These are phyloP conservation scores for Calidris pugnax DNA, from an alignment of 2,113 vertebrate genomes.

Conservation along the genomic window DNA sequence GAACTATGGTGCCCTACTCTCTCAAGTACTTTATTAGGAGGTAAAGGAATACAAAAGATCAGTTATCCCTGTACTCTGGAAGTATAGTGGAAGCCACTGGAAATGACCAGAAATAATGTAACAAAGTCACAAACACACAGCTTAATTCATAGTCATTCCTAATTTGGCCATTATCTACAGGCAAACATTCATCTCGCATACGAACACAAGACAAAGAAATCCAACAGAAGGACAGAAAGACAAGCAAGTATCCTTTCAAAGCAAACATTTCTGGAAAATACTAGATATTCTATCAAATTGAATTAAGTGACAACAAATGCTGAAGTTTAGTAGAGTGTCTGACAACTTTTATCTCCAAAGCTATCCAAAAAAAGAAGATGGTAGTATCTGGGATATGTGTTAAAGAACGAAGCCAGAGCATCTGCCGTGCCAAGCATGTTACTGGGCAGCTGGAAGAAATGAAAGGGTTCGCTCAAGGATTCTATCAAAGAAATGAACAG, in stretches of 20 bases:
- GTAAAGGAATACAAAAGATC: neutral
- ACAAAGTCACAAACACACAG: neutral
- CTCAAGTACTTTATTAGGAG: neutral
- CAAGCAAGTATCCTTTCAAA: neutral
- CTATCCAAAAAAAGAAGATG: neutral
- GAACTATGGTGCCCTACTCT: neutral
- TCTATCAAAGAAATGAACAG: neutral
- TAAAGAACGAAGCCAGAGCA: neutral
- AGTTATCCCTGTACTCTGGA: neutral
- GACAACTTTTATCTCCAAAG: neutral
- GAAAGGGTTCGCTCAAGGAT: neutral
- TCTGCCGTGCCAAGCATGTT: neutral
- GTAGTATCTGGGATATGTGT: neutral
- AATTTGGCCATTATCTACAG: neutral
- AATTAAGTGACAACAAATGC: neutral
- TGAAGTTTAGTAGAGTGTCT: neutral
- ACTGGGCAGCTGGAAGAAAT: neutral
- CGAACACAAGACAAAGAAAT: neutral
- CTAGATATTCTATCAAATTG: neutral
- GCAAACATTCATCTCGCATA: neutral
- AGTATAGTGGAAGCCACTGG: neutral
- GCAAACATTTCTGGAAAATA: neutral
- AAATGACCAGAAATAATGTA: neutral
- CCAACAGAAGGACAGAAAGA: neutral
- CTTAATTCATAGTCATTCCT: neutral